Evolutionary conservation across 2,888 invertebrate genomes (phyloP).

Genomic region (Drosophila multiciliata): DNA sequence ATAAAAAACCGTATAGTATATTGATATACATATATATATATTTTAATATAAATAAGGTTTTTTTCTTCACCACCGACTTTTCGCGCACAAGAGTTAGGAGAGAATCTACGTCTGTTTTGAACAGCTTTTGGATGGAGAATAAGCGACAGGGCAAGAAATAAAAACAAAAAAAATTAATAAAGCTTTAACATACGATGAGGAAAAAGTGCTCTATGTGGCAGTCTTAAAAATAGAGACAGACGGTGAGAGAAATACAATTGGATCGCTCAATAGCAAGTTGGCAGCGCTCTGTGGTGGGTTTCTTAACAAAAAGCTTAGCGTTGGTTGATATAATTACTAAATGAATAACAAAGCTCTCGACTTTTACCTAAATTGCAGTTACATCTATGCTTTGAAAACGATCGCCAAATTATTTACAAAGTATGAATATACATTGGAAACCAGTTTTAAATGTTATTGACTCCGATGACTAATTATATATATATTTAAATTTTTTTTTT

Average conservation of each 20-base stretch:
- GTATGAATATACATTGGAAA: slow-evolving; percentile 3
- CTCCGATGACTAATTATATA: neutral
- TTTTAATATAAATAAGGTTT: slow-evolving; percentile 20
- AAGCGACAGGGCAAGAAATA: slow-evolving; percentile 43
- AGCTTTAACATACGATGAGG: slow-evolving; percentile 4
- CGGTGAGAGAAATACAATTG: neutral
- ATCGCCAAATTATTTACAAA: slow-evolving; percentile 4
- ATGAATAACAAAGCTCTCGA: neutral
- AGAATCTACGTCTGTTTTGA: slow-evolving; percentile 38
- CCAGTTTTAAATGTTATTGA: slow-evolving; percentile 6
- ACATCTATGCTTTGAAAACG: neutral
- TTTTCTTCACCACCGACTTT: slow-evolving; percentile 14
- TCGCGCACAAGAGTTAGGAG: slow-evolving; percentile 19
- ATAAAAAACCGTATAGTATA: slow-evolving; percentile 17
- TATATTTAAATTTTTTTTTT: neutral
- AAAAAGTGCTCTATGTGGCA: slow-evolving; percentile 26
- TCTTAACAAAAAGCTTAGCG: neutral
- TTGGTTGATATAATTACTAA: slow-evolving; percentile 13
- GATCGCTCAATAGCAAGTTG: slow-evolving; percentile 10
- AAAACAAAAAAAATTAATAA: slow-evolving; percentile 41
- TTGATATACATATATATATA: slow-evolving; percentile 14
- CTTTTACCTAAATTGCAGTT: slow-evolving; percentile 1
- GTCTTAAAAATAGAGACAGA: slow-evolving; percentile 12
- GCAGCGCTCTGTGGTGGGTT: neutral
- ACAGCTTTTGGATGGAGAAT: slow-evolving; percentile 49